These are phyloP conservation scores for Cerastis leucographa DNA, from an alignment of 2,888 invertebrate genomes.

Conservation along the genomic window DNA sequence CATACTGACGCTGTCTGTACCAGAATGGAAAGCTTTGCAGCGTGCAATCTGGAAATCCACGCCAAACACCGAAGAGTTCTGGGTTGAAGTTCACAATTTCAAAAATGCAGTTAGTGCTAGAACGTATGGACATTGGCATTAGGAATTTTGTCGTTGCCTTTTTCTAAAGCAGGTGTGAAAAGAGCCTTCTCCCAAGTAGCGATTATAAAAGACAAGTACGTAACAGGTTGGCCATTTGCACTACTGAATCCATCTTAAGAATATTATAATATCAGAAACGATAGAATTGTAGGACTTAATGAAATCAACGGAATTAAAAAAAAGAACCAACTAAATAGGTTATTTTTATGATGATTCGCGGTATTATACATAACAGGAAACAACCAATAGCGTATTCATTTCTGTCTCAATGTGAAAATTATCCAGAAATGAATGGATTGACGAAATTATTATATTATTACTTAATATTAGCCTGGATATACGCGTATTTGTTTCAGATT, in stretches of 20 bases:
- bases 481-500: too few relatives aligned
- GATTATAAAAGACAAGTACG: neutral
- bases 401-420: neutral
- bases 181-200: neutral
- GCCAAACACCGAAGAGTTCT: too few relatives aligned
- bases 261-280: neutral
- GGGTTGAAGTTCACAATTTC: too few relatives aligned
- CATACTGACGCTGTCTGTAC: too few relatives aligned
- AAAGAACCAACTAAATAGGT: neutral
- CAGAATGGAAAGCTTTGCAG: too few relatives aligned
- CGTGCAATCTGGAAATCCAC: too few relatives aligned
- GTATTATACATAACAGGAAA: conserved; percentile 4
- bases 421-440: conserved; percentile 5
- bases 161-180: conserved; percentile 2
- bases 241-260: neutral
- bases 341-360: neutral
- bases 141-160: neutral
- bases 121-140: neutral
- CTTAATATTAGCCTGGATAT: neutral
- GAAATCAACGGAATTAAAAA: conserved; percentile 1
- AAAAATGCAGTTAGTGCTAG: too few relatives aligned
- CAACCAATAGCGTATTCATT: neutral
- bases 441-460: conserved; percentile 1
- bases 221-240: neutral
- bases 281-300: neutral